These are phyloP conservation scores for Heliocidaris tuberculata DNA, from an alignment of 35 echinoderm and acorn worm genomes.

Conservation along the genomic window DNA sequence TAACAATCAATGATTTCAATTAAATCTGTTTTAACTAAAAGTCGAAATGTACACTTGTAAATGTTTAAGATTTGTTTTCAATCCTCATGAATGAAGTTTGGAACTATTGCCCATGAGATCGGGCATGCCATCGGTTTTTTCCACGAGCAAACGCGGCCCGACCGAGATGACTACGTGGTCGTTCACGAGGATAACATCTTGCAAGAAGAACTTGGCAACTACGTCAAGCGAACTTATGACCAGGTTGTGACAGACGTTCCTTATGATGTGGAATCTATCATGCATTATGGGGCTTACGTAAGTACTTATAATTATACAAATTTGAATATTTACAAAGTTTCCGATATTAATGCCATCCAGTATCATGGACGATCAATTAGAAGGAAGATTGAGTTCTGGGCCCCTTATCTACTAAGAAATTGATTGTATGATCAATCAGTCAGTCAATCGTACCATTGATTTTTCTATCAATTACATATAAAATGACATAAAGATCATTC, in stretches of 20 bases:
- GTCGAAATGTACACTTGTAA: no score
- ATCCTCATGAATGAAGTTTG: constrained; percentile 11
- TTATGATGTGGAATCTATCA: constrained; percentile 74
- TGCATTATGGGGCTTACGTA: constrained; percentile 74
- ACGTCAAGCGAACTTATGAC: not conserved
- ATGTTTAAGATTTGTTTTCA: no score
- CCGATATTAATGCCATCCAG: no score
- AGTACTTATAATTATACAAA: not conserved
- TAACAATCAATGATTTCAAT: no score
- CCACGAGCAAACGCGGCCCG: constrained; percentile 82
- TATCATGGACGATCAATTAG: no score
- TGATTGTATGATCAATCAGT: no score
- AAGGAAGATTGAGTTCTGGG: no score
- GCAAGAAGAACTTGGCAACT: constrained; percentile 26
- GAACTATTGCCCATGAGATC: constrained; percentile 78
- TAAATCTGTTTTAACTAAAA: no score
- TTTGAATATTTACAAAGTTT: not conserved
- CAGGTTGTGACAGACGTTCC: constrained; percentile 27
- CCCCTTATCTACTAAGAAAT: no score
- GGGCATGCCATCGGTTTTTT: constrained; percentile 79
- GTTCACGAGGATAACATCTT: constrained; percentile 67
- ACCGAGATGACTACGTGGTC: constrained; percentile 66
- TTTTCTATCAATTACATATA: no score
- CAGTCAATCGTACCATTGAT: no score
- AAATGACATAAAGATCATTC: no score